phyloP scores from a whole-genome alignment of 1,140 invertebrate genomes.

The Megathymus violae region DNA sequence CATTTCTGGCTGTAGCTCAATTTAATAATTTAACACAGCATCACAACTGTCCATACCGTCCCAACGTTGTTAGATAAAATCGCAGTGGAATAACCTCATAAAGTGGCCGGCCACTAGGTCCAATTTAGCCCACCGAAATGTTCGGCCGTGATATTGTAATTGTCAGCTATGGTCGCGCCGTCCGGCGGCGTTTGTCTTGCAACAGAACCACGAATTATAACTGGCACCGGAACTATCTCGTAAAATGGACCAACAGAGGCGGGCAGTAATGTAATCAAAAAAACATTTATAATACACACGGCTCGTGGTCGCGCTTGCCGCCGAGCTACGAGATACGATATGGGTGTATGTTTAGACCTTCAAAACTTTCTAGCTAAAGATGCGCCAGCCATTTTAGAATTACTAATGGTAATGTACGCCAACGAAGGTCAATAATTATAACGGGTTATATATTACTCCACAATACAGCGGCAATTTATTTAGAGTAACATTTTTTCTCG shows the following conservation, averaged over 20 bases:
- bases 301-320: not conserved
- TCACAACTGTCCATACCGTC: slow-evolving; percentile 12
- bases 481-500: too few relatives aligned
- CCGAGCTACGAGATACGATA: not conserved
- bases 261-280: slow-evolving; percentile 32
- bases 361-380: too few relatives aligned
- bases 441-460: too few relatives aligned
- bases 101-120: slow-evolving; percentile 1
- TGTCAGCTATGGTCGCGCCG: slow-evolving; percentile 42
- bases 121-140: slow-evolving; percentile 6
- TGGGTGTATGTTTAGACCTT: too few relatives aligned
- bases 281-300: slow-evolving; percentile 28
- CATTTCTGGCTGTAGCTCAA: not conserved
- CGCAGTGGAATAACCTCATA: not conserved
- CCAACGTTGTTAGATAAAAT: not conserved
- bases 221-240: slow-evolving; percentile 35
- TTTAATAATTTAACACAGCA: slow-evolving; percentile 2
- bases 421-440: too few relatives aligned
- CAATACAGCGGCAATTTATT: too few relatives aligned
- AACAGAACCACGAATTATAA: slow-evolving; percentile 37
- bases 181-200: slow-evolving; percentile 25
- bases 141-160: slow-evolving; percentile 32
- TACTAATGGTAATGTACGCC: too few relatives aligned
- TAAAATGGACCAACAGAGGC: slow-evolving; percentile 34
- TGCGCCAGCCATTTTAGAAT: too few relatives aligned